Base-by-base conservation (phyloP, 2,113 vertebrate genomes). In the Microcebus jonahi region DNA sequence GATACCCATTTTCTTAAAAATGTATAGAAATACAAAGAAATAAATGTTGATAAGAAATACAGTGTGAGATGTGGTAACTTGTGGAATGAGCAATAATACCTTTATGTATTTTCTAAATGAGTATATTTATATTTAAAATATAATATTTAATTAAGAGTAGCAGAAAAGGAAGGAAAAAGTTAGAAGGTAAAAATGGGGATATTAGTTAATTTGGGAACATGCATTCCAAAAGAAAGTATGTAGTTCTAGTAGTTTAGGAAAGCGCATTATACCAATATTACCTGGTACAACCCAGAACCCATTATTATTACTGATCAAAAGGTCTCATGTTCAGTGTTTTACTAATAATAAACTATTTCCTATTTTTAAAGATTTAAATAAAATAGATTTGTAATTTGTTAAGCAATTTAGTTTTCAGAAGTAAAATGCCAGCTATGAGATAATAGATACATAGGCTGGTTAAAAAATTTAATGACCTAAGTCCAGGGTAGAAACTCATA, bases 301-400 rank as follows among this genome's bases (percentile, higher is more conserved):
- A 29, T 86, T 81, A 84, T 83, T 84, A 96, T 23, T 85, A 45
- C 12, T 86, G 36, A 93, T n/a, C 34, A 89, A 91, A 14, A 80
- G 34, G 17, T 76, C 42, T 50, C 7, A 59, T 90, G 23, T 55
- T 96, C 77, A 23, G 29, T 90, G 45, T 90, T 96, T 87, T 92
- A 57, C 20, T 57, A 57, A 21, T 57, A 80, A 75, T 83, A 87
- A 88, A 67, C 36, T 57, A 48, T 31, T 70, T 81, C 11, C 9
- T 70, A 68, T 79, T 96, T 96, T 96, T 45, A 88, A 79, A 87
- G 31, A 88, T 75, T 76, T 45, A 85, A 91, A 65, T 87, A 79
- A 31, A 86, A 48, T 75, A 45, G 88, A 91, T 65, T 92, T 96
- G 70, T 50, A 59, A 8, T 42, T 86, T 27, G 0, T 95, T 79